Percentiles rank a stretch among this genome's conserved stretches.
phyloP scores from a whole-genome alignment of 2,797 vertebrate genomes.

The Amblyopsis hoosieri region DNA sequence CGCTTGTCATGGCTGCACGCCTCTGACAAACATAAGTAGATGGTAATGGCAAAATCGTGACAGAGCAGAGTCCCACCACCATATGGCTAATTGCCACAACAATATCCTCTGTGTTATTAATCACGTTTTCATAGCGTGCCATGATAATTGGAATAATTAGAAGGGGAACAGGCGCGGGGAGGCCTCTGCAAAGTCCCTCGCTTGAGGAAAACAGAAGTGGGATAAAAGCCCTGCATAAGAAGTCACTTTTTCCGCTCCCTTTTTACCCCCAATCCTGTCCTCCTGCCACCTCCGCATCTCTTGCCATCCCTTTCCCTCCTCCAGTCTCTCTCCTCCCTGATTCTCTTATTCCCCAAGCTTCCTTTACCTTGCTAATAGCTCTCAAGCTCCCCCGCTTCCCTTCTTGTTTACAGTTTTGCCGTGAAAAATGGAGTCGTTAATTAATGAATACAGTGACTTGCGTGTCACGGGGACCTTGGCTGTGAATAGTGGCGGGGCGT shows the following conservation, averaged over 20 bases:
- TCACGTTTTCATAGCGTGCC: constrained; percentile 99
- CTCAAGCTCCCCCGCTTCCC: constrained; percentile 70
- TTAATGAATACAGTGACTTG: constrained; percentile 82
- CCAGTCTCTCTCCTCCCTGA: constrained; percentile 19
- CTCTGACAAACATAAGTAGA: constrained; percentile 99
- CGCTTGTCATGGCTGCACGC: constrained; percentile 98
- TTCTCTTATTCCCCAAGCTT: constrained; percentile 27
- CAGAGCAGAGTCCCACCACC: constrained; percentile 99
- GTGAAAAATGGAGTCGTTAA: constrained; percentile 82
- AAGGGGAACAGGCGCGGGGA: constrained; percentile 87
- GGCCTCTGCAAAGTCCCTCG: constrained; percentile 74
- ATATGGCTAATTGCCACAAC: constrained; percentile 99
- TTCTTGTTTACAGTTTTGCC: constrained; percentile 80
- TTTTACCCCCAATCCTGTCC: constrained; percentile 9
- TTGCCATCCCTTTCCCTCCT: constrained; percentile 18
- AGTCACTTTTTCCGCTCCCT: constrained; percentile 20
- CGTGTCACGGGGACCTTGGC: constrained; percentile 71
- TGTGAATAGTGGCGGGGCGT: constrained; percentile 62
- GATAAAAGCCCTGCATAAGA: constrained; percentile 71
- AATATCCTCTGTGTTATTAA: constrained; percentile 99
- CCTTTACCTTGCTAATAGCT: constrained; percentile 57
- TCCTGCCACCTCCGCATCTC: constrained; percentile 15
- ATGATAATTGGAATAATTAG: constrained; percentile 99
- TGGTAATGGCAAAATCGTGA: constrained; percentile 99
- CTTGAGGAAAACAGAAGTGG: constrained; percentile 25